Conservation (phyloP, 2,797 vertebrate genomes). For the Chrosomus eos region DNA sequence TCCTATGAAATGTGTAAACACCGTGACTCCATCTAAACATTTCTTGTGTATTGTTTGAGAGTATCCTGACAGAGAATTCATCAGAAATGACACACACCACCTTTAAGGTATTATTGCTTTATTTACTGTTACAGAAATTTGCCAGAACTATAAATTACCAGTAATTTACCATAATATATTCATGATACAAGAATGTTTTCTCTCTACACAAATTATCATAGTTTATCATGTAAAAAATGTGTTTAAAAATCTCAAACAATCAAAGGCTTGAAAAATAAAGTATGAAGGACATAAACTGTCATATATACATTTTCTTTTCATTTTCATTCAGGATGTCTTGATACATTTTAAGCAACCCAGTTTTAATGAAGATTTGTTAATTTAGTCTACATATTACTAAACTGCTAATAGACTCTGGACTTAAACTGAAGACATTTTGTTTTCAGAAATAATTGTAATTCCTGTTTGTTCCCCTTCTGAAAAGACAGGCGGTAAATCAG, state of each 20-base stretch:
- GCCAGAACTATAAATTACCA: not conserved
- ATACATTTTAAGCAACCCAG: not conserved
- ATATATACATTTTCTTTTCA: not conserved
- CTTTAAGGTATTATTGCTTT: constrained; percentile 5
- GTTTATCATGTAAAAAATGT: not conserved
- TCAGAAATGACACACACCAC: not conserved
- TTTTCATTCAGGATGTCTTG: not conserved
- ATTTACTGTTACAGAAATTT: not conserved
- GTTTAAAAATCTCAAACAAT: not conserved
- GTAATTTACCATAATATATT: not conserved
- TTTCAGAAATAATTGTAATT: not conserved
- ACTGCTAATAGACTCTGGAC: not conserved
- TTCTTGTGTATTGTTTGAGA: not conserved
- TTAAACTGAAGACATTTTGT: not conserved
- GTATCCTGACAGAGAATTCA: not conserved
- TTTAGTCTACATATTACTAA: not conserved
- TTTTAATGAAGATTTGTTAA: not conserved
- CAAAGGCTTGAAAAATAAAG: constrained; percentile 2
- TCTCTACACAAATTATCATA: not conserved
- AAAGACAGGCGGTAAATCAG: not conserved
- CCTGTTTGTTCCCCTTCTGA: not conserved
- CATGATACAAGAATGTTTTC: not conserved
- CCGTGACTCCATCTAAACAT: not conserved
- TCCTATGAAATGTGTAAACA: not conserved
- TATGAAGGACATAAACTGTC: not conserved